phyloP scores from a whole-genome alignment of 2,888 invertebrate species.

The Amphipyra berbera region DNA sequence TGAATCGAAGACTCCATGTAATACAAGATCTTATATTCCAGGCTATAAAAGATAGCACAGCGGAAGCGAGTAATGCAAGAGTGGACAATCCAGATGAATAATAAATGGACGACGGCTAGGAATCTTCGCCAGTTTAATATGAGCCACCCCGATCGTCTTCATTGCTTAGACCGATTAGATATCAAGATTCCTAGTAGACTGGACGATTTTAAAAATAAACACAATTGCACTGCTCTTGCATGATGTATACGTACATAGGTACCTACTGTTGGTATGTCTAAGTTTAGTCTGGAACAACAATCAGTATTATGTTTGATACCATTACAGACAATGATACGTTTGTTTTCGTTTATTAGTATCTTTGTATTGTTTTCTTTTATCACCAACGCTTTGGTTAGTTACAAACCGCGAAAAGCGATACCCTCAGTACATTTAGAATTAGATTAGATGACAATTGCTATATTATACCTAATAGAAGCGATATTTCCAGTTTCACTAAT shows the following conservation, averaged over 20 bases:
- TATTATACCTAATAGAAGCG: conserved; percentile 12
- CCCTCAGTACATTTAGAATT: conserved; percentile 10
- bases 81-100: conserved; percentile 73
- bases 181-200: conserved; percentile 66
- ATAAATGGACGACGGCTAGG: conserved; percentile 72
- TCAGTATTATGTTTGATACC: conserved; percentile 69
- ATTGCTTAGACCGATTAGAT: conserved; percentile 51
- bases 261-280: conserved; percentile 48
- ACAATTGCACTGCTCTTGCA: conserved; percentile 80
- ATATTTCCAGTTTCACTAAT: conserved; percentile 16
- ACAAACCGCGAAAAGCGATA: conserved; percentile 18
- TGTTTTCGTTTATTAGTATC: conserved; percentile 53
- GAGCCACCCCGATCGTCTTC: conserved; percentile 70
- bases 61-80: conserved; percentile 71
- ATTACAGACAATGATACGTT: conserved; percentile 44
- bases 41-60: conserved; percentile 45
- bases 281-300: conserved; percentile 65
- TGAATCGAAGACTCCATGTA: conserved; percentile 14
- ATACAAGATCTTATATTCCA: conserved; percentile 23
- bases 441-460: conserved; percentile 25
- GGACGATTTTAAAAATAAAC: conserved; percentile 83
- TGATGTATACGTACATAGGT: conserved; percentile 49
- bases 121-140: conserved; percentile 75
- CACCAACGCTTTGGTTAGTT: conserved; percentile 10
- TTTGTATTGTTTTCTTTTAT: conserved; percentile 40